Evolutionary conservation across 2,888 invertebrate genomes (phyloP), one percentile per base, ranked within the genome.

Genomic region (Barypeithes pellucidus): DNA sequence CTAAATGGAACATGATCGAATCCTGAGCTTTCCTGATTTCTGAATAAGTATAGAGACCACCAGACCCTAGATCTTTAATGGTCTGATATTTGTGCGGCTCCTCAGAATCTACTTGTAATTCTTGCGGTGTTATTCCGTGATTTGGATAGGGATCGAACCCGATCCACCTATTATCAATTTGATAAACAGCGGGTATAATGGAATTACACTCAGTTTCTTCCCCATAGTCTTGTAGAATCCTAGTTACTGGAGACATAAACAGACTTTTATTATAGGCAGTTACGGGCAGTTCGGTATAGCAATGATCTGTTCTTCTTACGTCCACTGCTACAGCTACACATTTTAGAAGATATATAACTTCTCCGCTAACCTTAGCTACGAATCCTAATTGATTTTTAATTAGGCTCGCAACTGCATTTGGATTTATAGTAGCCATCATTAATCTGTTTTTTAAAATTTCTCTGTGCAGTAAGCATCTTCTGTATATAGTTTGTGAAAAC

Each of bases 141-240:
- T n/a, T n/a, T n/a, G n/a, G n/a, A n/a, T n/a, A n/a, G n/a, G n/a
- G n/a, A n/a, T n/a, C n/a, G n/a, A n/a, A 57, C 29, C 67, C 59
- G 11, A 62, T 43, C 73, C 73, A 73, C 12, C 33, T 9, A 14
- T 68, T 62, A 12, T 68, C 39, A 41, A 73, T 2, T 18, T 62
- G 36, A 45, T 68, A 73, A 22, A 62, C 24, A 11, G 68, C 33
- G 16, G 73, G 73, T 18, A 73, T 45, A 3, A 68, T 43, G n/a
- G 73, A 41, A 33, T 62, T 73, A n/a, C 73, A 73, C 22, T 68
- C 68, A 0, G 45, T 47, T 33, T 68, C 43, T 43, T 73, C 68
- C n/a, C n/a, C n/a, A n/a, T n/a, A n/a, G n/a, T n/a, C n/a, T n/a
- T n/a, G n/a, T n/a, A n/a, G n/a, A n/a, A 73, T 73, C 41, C 67